Base-by-base conservation (phyloP, 1,140 invertebrate species). In the Choristoneura fumiferana region DNA sequence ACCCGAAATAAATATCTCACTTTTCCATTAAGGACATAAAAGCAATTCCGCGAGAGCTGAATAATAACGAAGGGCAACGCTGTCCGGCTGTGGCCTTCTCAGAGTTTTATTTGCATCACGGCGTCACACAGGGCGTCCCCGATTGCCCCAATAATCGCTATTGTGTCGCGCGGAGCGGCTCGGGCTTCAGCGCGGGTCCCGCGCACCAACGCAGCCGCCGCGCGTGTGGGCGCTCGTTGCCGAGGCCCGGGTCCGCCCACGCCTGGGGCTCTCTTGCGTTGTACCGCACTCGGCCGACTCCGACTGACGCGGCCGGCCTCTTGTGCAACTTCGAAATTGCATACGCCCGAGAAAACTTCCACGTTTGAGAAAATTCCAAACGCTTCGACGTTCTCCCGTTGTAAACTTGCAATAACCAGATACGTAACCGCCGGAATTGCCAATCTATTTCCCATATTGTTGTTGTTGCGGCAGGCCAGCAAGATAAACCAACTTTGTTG, bases 11-110 rank as follows among this genome's bases (percentile, higher is more conserved):
- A 89, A 87, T 87, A 86, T 86, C 84, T 81, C 77, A 77, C 81
- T 86, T 89, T 89, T 86, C 84, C 86, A 89, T 89, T 89, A 89
- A 81, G 78, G 77, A 76, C 74, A 89, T 87, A 87, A 89, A 87
- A 87, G 81, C 80, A 78, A 86, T 88, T 85, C 75, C 74, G 82
- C 82, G 81, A 87, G 84, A 85, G 76, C 70, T 78, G 84, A 86
- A 89, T 89, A 89, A 87, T 84, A 89, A 87, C 76, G 82, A 87
- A 77, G 85, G 82, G 73, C 84, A 85, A 76, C 77, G 75, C 62
- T 81, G 85, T 83, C 82, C 84, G 78, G 80, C 73, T 71, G 72
- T 69, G 77, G 78, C 71, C 73, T 83, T 68, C 67, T 76, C 63
- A 65, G 72, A 85, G 84, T 83, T 85, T 76, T 88, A 88, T 89